Evolutionary conservation across 2,888 invertebrate genomes (phyloP).

Genomic region (Tineola bisselliella): DNA sequence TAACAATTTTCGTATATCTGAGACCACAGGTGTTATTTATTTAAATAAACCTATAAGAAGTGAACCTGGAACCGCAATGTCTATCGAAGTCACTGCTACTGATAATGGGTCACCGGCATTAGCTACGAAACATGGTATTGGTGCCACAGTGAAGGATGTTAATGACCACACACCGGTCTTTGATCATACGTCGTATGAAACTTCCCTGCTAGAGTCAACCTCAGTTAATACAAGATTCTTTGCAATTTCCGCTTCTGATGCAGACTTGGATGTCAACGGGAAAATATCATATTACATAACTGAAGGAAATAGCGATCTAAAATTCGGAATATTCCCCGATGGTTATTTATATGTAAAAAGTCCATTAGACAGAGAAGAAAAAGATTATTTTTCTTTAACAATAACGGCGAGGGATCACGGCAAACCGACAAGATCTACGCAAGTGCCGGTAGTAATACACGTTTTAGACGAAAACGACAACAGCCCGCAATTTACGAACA

Average conservation of each 20-base stretch:
- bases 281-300: slow-evolving; percentile 82
- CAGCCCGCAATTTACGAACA: slow-evolving; percentile 89
- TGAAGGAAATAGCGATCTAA: slow-evolving; percentile 85
- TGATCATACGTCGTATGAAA: slow-evolving; percentile 91
- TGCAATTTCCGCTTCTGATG: slow-evolving; percentile 88
- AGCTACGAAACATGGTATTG: slow-evolving; percentile 78
- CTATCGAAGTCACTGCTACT: slow-evolving; percentile 84
- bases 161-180: slow-evolving; percentile 97
- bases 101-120: slow-evolving; percentile 83
- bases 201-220: slow-evolving; percentile 88
- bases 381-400: slow-evolving; percentile 90
- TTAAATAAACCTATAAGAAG: slow-evolving; percentile 81
- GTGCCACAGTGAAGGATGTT: slow-evolving; percentile 83
- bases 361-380: slow-evolving; percentile 86
- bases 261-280: slow-evolving; percentile 85
- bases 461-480: slow-evolving; percentile 97
- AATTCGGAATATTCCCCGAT: slow-evolving; percentile 95
- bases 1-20: slow-evolving; percentile 83
- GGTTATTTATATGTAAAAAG: slow-evolving; percentile 90
- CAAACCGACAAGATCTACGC: slow-evolving; percentile 78
- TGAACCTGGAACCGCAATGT: slow-evolving; percentile 76
- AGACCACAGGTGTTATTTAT: slow-evolving; percentile 89
- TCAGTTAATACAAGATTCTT: slow-evolving; percentile 92
- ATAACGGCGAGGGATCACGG: slow-evolving; percentile 87
- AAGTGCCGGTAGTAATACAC: slow-evolving; percentile 91